A percentile compares a stretch with the other conserved stretches of the same genome.
Evolutionary conservation across 30 jellyfish, hydroid and myxozoan species (phyloP).

Genomic region (Cassiopea xamachana): DNA sequence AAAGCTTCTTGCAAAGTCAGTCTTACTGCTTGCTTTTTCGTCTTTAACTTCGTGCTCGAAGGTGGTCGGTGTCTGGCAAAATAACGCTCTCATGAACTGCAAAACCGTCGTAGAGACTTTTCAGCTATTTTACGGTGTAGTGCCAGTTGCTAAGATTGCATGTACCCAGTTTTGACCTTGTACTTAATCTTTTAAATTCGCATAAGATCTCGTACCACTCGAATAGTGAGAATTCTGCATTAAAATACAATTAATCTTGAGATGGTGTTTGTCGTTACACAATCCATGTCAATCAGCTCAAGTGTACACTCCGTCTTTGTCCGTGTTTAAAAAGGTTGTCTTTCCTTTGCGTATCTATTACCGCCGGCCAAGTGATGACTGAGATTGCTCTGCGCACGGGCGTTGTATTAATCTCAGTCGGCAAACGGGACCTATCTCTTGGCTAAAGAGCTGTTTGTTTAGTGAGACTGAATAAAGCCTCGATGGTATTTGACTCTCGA

Average conservation of each 20-base stretch:
- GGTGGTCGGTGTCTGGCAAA: neutral
- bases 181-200: slow-evolving; percentile 72
- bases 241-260: slow-evolving; percentile 82
- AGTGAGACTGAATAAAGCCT: slow-evolving; percentile 76
- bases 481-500: slow-evolving; percentile 75
- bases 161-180: slow-evolving; percentile 69
- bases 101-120: neutral
- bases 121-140: neutral
- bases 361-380: slow-evolving; percentile 80
- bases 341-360: slow-evolving; percentile 76
- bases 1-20: slow-evolving; percentile 17
- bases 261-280: slow-evolving; percentile 85
- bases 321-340: slow-evolving; percentile 78
- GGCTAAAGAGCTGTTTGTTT: slow-evolving; percentile 69
- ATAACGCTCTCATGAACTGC: neutral
- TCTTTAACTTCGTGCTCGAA: neutral
- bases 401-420: slow-evolving; percentile 72
- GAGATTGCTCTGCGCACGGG: slow-evolving; percentile 59
- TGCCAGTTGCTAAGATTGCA: slow-evolving; percentile 3
- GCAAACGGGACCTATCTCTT: slow-evolving; percentile 68
- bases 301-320: slow-evolving; percentile 80
- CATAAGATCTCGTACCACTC: slow-evolving; percentile 73
- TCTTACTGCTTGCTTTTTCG: slow-evolving; percentile 1
- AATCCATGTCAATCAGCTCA: slow-evolving; percentile 87
- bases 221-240: slow-evolving; percentile 75